phyloP scores from a whole-genome alignment of 2,113 vertebrate species.

The Pipa parva region DNA sequence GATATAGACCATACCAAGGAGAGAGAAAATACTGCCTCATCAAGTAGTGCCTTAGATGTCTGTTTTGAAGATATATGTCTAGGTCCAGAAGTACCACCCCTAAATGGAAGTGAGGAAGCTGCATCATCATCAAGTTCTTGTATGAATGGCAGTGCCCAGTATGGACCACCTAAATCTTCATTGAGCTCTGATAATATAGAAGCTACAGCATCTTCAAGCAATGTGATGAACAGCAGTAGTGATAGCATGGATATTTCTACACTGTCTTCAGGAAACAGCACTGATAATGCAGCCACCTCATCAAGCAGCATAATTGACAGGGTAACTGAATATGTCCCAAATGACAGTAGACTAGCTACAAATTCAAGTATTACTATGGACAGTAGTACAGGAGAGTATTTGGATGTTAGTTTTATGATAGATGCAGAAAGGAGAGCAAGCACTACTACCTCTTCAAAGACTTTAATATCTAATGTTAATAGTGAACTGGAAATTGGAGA shows the following conservation, averaged over 20 bases:
- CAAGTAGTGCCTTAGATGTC: conserved; percentile 2
- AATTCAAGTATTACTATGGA: conserved; percentile 45
- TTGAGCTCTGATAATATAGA: conserved; percentile 14
- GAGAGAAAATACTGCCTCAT: conserved; percentile 24
- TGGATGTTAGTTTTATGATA: background rate
- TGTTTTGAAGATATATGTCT: background rate
- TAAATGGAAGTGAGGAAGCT: conserved; percentile 16
- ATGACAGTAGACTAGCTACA: conserved; percentile 4
- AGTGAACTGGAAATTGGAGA: background rate
- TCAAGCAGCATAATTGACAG: conserved; percentile 17
- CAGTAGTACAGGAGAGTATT: conserved; percentile 56
- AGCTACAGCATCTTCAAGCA: conserved; percentile 29
- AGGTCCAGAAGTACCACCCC: background rate
- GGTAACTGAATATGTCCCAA: background rate
- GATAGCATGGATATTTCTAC: background rate
- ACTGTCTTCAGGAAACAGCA: conserved; percentile 17
- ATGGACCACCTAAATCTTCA: background rate
- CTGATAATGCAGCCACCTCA: conserved; percentile 26
- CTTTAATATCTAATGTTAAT: background rate
- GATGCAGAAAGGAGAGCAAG: conserved; percentile 49
- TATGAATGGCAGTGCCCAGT: background rate
- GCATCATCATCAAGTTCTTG: conserved; percentile 27
- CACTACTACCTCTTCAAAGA: conserved; percentile 56
- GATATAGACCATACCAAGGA: background rate
- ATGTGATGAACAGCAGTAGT: background rate